Percentiles rank a stretch among this genome's conserved stretches.
phyloP scores from a whole-genome alignment of 2,888 invertebrate genomes.

The Synanthedon vespiformis region DNA sequence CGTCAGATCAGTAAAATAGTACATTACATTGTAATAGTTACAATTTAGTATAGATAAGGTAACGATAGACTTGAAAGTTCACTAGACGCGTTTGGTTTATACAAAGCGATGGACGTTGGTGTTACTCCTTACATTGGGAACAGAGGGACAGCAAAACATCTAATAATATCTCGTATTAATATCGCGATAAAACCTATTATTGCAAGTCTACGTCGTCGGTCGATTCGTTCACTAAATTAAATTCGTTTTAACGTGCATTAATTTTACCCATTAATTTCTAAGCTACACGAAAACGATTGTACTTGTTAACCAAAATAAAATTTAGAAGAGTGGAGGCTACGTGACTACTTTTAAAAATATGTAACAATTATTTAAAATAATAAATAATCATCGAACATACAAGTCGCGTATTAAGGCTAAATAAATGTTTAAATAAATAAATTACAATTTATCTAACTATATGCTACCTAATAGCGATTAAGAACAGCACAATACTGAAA shows the following conservation, averaged over 20 bases:
- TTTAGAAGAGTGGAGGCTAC: conserved; percentile 37
- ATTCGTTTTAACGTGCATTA: conserved; percentile 1
- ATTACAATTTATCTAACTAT: conserved; percentile 61
- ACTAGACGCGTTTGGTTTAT: conserved; percentile 11
- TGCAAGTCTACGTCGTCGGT: too few species aligned
- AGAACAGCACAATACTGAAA: conserved; percentile 61
- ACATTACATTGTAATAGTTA: conserved; percentile 9
- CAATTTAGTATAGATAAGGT: conserved; percentile 29
- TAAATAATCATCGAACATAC: conserved; percentile 47
- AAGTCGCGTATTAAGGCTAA: conserved; percentile 34
- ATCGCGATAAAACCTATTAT: conserved; percentile 25
- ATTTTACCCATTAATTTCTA: conserved; percentile 12
- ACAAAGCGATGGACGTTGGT: conserved; percentile 52
- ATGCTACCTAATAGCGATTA: conserved; percentile 49
- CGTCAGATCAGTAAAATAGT: conserved; percentile 7
- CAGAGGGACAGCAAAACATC: conserved; percentile 13
- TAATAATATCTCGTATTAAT: conserved; percentile 58
- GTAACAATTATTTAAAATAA: conserved; percentile 23
- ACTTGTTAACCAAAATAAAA: conserved; percentile 4
- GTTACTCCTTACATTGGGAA: conserved; percentile 42
- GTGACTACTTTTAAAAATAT: conserved; percentile 35
- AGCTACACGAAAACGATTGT: conserved; percentile 5
- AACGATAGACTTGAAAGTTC: conserved; percentile 19
- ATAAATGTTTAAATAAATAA: conserved; percentile 62
- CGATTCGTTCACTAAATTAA: neutral